These are phyloP conservation scores for Agrilus planipennis DNA, from an alignment of 1,140 invertebrate species.

Conservation along the genomic window DNA sequence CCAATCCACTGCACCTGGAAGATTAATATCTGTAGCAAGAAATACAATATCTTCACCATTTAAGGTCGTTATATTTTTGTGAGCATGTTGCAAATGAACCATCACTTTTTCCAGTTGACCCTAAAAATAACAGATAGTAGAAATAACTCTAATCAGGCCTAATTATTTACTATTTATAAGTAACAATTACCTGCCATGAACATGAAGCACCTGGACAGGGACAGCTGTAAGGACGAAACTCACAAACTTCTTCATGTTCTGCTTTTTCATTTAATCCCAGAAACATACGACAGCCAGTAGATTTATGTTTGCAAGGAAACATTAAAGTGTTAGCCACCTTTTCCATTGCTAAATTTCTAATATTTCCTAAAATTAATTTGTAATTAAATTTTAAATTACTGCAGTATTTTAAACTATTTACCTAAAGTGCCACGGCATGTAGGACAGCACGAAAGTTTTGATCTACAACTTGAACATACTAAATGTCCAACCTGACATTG, in stretches of 20 bases:
- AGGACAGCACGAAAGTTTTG: conserved; percentile 93
- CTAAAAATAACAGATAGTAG: conserved; percentile 6
- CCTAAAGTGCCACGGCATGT: conserved; percentile 94
- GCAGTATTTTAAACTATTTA: conserved; percentile 38
- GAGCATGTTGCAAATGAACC: conserved; percentile 93
- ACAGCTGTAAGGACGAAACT: conserved; percentile 94
- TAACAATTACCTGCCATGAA: conserved; percentile 87
- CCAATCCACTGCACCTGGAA: conserved; percentile 99
- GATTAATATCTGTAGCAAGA: conserved; percentile 97
- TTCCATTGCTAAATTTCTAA: conserved; percentile 97
- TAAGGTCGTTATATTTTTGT: conserved; percentile 98
- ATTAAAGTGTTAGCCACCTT: conserved; percentile 96
- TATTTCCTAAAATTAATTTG: conserved; percentile 60
- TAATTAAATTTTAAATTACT: background rate
- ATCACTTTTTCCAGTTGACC: conserved; percentile 51
- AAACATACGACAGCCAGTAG: conserved; percentile 86
- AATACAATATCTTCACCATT: conserved; percentile 98
- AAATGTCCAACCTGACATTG: conserved; percentile 82
- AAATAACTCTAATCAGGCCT: background rate
- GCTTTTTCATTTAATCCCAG: conserved; percentile 92
- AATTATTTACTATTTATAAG: background rate
- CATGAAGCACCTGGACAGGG: conserved; percentile 97
- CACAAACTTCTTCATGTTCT: conserved; percentile 97
- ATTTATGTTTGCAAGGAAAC: conserved; percentile 99
- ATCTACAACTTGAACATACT: conserved; percentile 89